Evolutionary conservation across 2,888 invertebrate genomes (phyloP), one percentile per base, ranked within the genome.

Genomic region (Noctua janthe): DNA sequence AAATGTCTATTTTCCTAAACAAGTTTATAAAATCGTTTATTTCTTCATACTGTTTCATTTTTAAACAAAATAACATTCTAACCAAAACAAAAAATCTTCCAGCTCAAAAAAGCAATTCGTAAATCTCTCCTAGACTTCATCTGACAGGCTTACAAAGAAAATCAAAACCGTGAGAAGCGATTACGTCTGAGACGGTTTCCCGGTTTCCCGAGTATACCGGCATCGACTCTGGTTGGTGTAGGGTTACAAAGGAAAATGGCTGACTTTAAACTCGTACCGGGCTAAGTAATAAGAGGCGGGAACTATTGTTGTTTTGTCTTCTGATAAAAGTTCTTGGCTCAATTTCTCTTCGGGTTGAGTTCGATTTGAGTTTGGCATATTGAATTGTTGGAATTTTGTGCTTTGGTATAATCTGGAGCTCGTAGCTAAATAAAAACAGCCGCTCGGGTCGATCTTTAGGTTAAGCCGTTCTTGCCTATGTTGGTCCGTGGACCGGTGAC

Each of bases 171-270:
- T 72, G 71, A 81, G 78, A 77, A 85, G 78, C 82, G 81, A 86
- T 87, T 88, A 82, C 80, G 80, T 78, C 83, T 83, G 82, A 78
- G 51, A 71, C 84, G 85, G 84, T 87, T 67, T 73, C 51, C 85
- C 82, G 87, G 82, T 54, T 86, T 75, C 81, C 84, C 79, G 87
- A 78, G 82, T 89, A 89, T 91, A 89, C 87, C 86, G 84, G 87
- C 88, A 92, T 91, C 88, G 87, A 79, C 81, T 85, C 80, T 76
- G 86, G 92, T 92, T 77, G 86, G 92, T 92, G 84, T 92, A 89
- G 87, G 89, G 89, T 92, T 92, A 92, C 93, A 94, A 94, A 92
- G 92, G 90, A 91, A 91, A 92, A 89, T 88, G 90, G 90, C 89
- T 87, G 84, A 87, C 85, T 85, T 88, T 86, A 85, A 85, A 82